A percentile compares a stretch with the other conserved stretches of the same genome.
Conservation (phyloP, 2,113 vertebrate species). For the Perca schrenkii region DNA sequence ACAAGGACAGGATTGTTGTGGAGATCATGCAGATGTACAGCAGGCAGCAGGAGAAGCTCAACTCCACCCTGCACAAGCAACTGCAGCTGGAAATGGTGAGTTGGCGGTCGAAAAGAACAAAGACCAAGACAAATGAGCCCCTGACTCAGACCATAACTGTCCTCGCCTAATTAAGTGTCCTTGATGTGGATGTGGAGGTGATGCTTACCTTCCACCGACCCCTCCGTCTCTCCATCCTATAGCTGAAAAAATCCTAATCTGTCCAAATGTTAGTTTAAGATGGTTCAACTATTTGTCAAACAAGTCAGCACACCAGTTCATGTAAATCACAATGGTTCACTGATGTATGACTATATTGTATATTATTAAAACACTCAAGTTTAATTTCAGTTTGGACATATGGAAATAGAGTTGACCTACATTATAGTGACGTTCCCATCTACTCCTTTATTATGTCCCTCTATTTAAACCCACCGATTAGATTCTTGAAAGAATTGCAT, state of each 20-base stretch:
- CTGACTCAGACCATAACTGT: constrained; percentile 22
- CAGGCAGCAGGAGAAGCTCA: constrained; percentile 95
- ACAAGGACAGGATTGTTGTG: constrained; percentile 96
- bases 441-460: neutral
- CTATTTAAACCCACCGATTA: neutral
- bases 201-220: constrained; percentile 42
- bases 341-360: neutral
- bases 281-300: constrained; percentile 9
- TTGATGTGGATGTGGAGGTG: constrained; percentile 46
- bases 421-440: neutral
- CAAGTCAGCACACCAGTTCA: constrained; percentile 12
- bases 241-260: neutral
- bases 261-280: constrained; percentile 4
- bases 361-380: constrained; percentile 5
- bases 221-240: constrained; percentile 1
- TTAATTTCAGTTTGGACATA: constrained; percentile 14
- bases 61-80: constrained; percentile 93
- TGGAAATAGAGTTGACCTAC: constrained; percentile 16
- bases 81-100: constrained; percentile 96
- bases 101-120: constrained; percentile 23
- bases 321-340: constrained; percentile 9
- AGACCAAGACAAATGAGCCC: constrained; percentile 39
- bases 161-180: constrained; percentile 48
- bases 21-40: constrained; percentile 97
- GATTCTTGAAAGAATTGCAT: constrained; percentile 3